A percentile compares a stretch with the other conserved stretches of the same genome.
These are phyloP conservation scores for Micoletzkya japonica DNA, from an alignment of 2,888 invertebrate genomes.

Conservation along the genomic window DNA sequence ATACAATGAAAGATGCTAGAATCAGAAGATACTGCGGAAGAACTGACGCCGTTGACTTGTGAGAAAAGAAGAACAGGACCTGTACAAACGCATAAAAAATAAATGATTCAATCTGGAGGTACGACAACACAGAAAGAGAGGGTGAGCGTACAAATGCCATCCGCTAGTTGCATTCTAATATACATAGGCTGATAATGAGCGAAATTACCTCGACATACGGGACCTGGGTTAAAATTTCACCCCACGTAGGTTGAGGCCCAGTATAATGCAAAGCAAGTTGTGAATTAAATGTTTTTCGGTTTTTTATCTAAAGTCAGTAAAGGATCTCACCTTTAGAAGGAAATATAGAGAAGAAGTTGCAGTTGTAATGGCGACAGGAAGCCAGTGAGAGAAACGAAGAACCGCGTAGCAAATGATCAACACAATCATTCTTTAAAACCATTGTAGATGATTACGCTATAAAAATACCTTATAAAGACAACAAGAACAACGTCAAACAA, in stretches of 20 bases:
- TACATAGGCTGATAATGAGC: too few species aligned
- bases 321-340: conserved; percentile 44
- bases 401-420: conserved; percentile 39
- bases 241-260: too few species aligned
- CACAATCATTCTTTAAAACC: conserved; percentile 32
- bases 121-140: too few species aligned
- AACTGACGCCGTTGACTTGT: neutral
- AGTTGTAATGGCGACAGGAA: conserved; percentile 50
- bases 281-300: neutral
- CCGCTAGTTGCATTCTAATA: too few species aligned
- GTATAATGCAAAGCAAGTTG: too few species aligned
- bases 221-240: too few species aligned
- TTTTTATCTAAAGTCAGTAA: neutral
- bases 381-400: conserved; percentile 44
- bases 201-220: too few species aligned
- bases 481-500: conserved; percentile 47
- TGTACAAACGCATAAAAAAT: neutral
- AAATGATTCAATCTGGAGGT: too few species aligned
- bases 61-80: conserved; percentile 29
- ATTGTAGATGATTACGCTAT: too few species aligned
- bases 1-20: conserved; percentile 22
- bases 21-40: conserved; percentile 24
- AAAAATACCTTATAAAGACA: conserved; percentile 35
- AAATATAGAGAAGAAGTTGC: conserved; percentile 40
- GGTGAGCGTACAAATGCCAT: too few species aligned